Evolutionary conservation across 64 coral and sea anemone genomes (phyloP), one percentile per base, ranked within the genome.

Genomic region (Exaiptasia diaphana): DNA sequence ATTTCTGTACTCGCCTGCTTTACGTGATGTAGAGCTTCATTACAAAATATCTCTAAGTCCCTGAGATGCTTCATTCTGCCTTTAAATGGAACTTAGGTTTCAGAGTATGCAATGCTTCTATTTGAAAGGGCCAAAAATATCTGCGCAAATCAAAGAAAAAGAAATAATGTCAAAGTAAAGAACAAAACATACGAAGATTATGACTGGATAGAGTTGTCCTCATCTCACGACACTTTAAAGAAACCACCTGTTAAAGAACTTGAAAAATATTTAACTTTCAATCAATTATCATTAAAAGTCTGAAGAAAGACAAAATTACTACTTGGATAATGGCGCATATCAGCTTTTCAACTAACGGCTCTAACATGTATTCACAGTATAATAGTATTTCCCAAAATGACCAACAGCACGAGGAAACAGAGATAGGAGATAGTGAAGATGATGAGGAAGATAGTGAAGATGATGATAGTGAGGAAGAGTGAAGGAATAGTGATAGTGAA

Each of bases 151-250:
- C 31, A 72, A 43, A 72, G 68, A 72, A 72, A 72, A 72, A 30
- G 68, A 39, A 37, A 72, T 42, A 72, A 72, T 35, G 68, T 37
- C 68, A 37, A 72, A 72, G 68, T 72, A 72, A 72, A 72, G 31
- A 72, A 72, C 39, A 72, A 72, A 72, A 25, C 68, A 72, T 72
- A 72, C 35, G 39, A 72, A 72, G 68, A 72, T 72, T 72, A 72
- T 39, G 68, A 72, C 68, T 72, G 68, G 33, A 72, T 72, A 32
- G 7, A 71, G 6, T 7, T 39, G 27, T 32, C 58, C 3, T 44
- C 57, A 17, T 26, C 77, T 9, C 35, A 4, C 28, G 77, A 64
- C 3, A 42, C 12, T 45, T 54, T 78, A 78, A 80, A 65, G 32
- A 80, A 80, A 29, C 56, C 63, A 20, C 20, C 33, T 29, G 77